Percentiles rank a stretch among this genome's conserved stretches.
These are phyloP conservation scores for Tetragonisca angustula DNA, from an alignment of 2,888 invertebrate species.

Conservation along the genomic window DNA sequence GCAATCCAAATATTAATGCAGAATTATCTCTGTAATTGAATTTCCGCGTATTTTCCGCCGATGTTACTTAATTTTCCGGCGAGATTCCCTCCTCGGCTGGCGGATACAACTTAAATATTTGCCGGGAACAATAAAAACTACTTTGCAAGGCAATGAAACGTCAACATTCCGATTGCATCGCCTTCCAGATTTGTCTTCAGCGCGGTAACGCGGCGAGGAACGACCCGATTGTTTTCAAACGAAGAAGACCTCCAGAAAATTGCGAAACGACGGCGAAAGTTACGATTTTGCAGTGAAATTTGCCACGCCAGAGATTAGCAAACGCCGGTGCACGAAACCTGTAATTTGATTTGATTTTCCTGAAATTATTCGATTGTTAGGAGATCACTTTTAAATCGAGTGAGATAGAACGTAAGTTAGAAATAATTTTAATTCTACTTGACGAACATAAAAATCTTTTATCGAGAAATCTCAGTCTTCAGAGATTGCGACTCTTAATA, in stretches of 20 bases:
- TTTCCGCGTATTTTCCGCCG: slow-evolving; percentile 18
- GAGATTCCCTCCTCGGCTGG: not conserved
- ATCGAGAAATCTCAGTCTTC: no score
- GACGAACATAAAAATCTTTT: no score
- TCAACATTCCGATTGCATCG: not conserved
- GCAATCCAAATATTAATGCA: slow-evolving; percentile 44
- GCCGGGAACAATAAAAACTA: not conserved
- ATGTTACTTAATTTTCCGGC: slow-evolving; percentile 2
- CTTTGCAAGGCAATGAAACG: slow-evolving; percentile 13
- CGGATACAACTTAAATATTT: not conserved
- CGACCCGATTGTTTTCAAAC: not conserved
- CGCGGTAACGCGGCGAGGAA: not conserved
- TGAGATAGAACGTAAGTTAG: no score
- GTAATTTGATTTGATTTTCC: no score
- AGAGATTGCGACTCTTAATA: no score
- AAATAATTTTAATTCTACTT: no score
- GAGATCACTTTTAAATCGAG: no score
- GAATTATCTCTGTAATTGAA: slow-evolving; percentile 45
- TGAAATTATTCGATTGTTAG: no score
- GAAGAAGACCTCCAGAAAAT: not conserved
- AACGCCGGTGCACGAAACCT: no score
- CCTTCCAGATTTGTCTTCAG: not conserved
- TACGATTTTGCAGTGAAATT: no score
- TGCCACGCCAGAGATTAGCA: no score
- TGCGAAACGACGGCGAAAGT: no score